Evolutionary conservation across 2,888 invertebrate genomes (phyloP).

Genomic region (Proisotoma minuta): DNA sequence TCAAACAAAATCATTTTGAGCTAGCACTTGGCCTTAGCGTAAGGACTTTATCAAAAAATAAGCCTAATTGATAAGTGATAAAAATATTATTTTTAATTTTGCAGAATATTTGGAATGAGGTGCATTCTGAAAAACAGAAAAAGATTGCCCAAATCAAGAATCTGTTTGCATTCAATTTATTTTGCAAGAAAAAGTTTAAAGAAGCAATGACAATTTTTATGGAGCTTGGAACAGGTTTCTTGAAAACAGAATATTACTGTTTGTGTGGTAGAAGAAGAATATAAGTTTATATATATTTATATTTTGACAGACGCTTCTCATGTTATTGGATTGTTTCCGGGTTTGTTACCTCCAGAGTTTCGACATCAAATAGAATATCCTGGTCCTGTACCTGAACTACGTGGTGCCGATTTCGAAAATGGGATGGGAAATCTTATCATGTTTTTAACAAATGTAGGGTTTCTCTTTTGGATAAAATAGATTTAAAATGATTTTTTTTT

Average conservation of each 20-base stretch:
- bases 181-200: slow-evolving; percentile 78
- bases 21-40: slow-evolving; percentile 86
- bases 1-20: slow-evolving; percentile 88
- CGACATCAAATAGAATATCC: slow-evolving; percentile 57
- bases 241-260: too few relatives aligned
- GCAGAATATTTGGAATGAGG: slow-evolving; percentile 77
- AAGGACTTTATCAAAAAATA: slow-evolving; percentile 49
- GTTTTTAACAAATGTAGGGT: slow-evolving; percentile 70
- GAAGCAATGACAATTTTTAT: slow-evolving; percentile 89
- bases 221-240: slow-evolving; percentile 68
- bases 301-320: slow-evolving; percentile 72
- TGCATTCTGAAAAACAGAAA: slow-evolving; percentile 71
- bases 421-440: slow-evolving; percentile 83
- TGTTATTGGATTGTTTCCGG: slow-evolving; percentile 91
- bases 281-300: too few relatives aligned
- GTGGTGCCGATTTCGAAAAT: slow-evolving; percentile 78
- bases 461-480: background rate
- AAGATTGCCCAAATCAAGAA: slow-evolving; percentile 84
- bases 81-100: slow-evolving; percentile 46
- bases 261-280: too few relatives aligned
- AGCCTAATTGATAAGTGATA: background rate
- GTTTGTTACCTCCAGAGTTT: slow-evolving; percentile 64
- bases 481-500: slow-evolving; percentile 1
- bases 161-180: slow-evolving; percentile 83
- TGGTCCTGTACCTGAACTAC: slow-evolving; percentile 59